phyloP scores from a whole-genome alignment of 2,113 vertebrate genomes.

The Machaerirhynchus nigripectus region DNA sequence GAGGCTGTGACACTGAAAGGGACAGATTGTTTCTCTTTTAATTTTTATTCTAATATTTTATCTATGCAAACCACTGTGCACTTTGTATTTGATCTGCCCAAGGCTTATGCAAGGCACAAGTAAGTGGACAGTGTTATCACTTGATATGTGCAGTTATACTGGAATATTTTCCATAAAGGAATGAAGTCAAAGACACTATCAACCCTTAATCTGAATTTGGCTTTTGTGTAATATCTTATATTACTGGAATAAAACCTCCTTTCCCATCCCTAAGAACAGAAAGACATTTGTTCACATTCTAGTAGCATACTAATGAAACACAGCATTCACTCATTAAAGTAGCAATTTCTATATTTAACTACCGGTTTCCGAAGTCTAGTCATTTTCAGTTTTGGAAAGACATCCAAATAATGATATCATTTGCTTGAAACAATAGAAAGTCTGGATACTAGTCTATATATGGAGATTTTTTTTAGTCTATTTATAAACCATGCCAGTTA shows the following conservation, averaged over 20 bases:
- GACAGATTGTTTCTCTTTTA: not conserved
- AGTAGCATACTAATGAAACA: conserved; percentile 43
- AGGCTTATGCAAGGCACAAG: not conserved
- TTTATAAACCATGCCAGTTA: conserved; percentile 60
- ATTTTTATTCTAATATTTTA: not conserved
- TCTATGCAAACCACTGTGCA: not conserved
- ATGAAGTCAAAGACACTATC: not conserved
- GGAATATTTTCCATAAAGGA: not conserved
- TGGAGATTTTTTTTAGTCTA: conserved; percentile 58
- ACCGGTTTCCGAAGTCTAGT: conserved; percentile 48
- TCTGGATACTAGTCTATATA: conserved; percentile 69
- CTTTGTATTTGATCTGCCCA: not conserved
- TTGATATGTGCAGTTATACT: not conserved
- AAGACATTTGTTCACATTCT: conserved; percentile 46
- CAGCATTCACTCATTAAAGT: conserved; percentile 39
- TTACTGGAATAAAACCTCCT: conserved; percentile 19
- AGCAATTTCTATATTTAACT: conserved; percentile 61
- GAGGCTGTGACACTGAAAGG: not conserved
- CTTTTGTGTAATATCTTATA: conserved; percentile 15
- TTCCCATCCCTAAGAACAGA: conserved; percentile 48
- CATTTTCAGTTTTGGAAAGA: conserved; percentile 54
- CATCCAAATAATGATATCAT: conserved; percentile 67
- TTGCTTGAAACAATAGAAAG: conserved; percentile 69
- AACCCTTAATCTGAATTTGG: conserved; percentile 8
- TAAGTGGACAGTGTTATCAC: not conserved